Evolutionary conservation across 2,888 invertebrate genomes (phyloP).

Genomic region (Lydus trimaculatus): DNA sequence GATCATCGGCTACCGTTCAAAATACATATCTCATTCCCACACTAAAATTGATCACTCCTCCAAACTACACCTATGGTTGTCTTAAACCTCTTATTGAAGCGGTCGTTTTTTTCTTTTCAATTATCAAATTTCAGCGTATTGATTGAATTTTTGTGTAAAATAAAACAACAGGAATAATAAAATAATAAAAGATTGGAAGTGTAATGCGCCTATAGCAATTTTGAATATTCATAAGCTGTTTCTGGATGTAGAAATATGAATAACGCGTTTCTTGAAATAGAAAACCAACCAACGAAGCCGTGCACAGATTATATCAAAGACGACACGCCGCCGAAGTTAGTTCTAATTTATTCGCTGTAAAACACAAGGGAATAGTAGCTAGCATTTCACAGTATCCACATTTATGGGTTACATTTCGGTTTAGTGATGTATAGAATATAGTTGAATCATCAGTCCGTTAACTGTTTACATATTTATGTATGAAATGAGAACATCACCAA

Average conservation of each 20-base stretch:
- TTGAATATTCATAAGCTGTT: constrained; percentile 40
- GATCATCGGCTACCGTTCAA: constrained; percentile 36
- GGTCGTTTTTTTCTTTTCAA: constrained; percentile 29
- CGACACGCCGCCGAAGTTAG: constrained; percentile 34
- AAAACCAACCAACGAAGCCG: constrained; percentile 36
- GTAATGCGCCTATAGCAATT: constrained; percentile 12
- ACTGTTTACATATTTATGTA: constrained; percentile 46
- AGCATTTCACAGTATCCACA: constrained; percentile 39
- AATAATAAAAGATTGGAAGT: not conserved
- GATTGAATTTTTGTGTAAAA: not conserved
- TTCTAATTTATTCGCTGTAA: constrained; percentile 40
- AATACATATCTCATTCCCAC: constrained; percentile 38
- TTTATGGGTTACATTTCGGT: constrained; percentile 29
- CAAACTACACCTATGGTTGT: constrained; percentile 12
- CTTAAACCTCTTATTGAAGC: constrained; percentile 22
- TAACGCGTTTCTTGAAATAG: constrained; percentile 36
- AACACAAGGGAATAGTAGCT: constrained; percentile 36
- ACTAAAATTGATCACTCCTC: constrained; percentile 43
- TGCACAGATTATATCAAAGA: constrained; percentile 38
- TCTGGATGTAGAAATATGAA: constrained; percentile 40
- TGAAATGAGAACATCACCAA: constrained; percentile 43
- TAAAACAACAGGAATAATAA: not conserved
- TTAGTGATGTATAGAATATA: constrained; percentile 48
- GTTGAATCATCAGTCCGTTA: constrained; percentile 44
- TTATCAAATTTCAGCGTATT: constrained; percentile 15